Percentiles rank a stretch among this genome's conserved stretches.
Evolutionary conservation across 2,888 invertebrate species (phyloP).

Genomic region (Oxyscelio sp.): DNA sequence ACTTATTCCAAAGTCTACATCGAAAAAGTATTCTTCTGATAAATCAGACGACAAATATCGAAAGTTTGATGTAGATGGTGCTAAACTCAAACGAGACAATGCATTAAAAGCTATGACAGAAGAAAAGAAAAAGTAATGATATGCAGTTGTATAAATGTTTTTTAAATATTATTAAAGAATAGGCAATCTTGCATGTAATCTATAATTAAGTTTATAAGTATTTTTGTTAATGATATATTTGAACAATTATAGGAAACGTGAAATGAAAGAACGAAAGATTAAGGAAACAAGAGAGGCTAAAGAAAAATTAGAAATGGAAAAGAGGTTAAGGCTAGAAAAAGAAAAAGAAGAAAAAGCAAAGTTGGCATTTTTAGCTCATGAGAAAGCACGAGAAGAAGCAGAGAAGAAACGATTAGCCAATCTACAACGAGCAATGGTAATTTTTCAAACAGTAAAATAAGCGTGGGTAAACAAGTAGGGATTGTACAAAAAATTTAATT

Average conservation of each 20-base stretch:
- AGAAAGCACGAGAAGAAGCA: constrained; percentile 89
- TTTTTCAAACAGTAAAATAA: too few relatives aligned
- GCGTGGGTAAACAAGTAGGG: too few relatives aligned
- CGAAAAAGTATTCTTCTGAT: constrained; percentile 81
- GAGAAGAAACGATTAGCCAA: constrained; percentile 87
- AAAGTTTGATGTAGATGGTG: constrained; percentile 88
- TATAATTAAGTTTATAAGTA: too few relatives aligned
- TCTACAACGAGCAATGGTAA: too few relatives aligned
- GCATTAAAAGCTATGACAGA: constrained; percentile 90
- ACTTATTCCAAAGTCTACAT: constrained; percentile 81
- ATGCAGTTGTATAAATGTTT: background rate
- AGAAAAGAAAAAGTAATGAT: constrained; percentile 89
- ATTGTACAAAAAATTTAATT: too few relatives aligned
- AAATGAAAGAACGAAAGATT: constrained; percentile 90
- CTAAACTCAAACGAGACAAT: constrained; percentile 90
- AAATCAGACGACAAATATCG: constrained; percentile 85
- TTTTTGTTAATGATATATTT: constrained; percentile 15
- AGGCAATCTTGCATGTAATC: too few relatives aligned
- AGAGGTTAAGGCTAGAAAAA: constrained; percentile 88
- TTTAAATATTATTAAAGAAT: too few relatives aligned
- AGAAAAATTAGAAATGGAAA: constrained; percentile 89
- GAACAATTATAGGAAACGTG: constrained; percentile 86
- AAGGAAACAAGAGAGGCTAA: constrained; percentile 89
- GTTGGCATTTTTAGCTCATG: constrained; percentile 84
- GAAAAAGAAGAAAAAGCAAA: constrained; percentile 87